phyloP scores from a whole-genome alignment of 2,797 vertebrate genomes.

The Fratercula arctica region DNA sequence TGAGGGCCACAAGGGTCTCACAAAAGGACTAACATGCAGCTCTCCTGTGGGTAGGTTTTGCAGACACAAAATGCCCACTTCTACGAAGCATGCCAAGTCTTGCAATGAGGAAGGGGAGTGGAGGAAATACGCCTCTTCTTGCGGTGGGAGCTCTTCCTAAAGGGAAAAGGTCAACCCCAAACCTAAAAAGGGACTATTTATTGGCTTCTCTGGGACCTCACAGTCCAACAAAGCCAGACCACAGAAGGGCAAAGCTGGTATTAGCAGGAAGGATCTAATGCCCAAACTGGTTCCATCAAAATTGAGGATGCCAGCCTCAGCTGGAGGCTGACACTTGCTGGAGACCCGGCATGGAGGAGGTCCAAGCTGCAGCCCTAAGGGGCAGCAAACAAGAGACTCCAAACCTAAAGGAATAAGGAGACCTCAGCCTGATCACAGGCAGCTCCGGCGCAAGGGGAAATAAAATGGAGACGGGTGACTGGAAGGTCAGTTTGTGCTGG shows the following conservation, averaged over 20 bases:
- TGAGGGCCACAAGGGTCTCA: fast-evolving
- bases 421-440: neutral
- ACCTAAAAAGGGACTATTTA: fast-evolving
- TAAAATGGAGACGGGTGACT: neutral
- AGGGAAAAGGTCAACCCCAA: neutral
- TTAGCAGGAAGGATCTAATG: neutral
- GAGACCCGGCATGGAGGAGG: fast-evolving
- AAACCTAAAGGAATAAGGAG: neutral
- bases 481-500: conserved; percentile 21
- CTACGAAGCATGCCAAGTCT: neutral
- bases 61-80: neutral
- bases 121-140: neutral
- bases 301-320: neutral
- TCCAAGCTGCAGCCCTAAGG: neutral
- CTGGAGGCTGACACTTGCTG: neutral
- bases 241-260: neutral
- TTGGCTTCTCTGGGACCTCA: neutral
- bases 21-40: neutral
- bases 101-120: neutral
- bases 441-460: neutral
- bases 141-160: fast-evolving
- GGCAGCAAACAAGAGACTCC: neutral
- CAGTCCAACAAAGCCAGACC: neutral
- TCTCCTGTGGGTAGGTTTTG: neutral
- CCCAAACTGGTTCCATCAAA: neutral